phyloP scores from a whole-genome alignment of 2,797 vertebrate genomes.

The Oreortyx pictus region DNA sequence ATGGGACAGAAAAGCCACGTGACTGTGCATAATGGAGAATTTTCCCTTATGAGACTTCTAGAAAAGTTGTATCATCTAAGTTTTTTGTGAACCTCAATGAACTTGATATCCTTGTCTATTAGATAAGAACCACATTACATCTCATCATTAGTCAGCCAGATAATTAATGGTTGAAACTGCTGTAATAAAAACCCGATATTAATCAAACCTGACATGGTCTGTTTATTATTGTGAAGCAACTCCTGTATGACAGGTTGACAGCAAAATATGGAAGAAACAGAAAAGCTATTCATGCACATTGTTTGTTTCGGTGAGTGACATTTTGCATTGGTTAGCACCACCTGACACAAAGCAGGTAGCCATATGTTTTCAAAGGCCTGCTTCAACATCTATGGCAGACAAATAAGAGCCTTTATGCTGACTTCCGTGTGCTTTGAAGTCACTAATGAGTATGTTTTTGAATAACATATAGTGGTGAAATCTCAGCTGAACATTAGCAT shows the following conservation, averaged over 20 bases:
- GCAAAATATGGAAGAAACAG: conserved; percentile 43
- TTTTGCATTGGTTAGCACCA: not conserved
- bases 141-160: conserved; percentile 66
- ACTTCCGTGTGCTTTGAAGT: conserved; percentile 68
- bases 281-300: not conserved
- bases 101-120: conserved; percentile 60
- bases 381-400: conserved; percentile 16
- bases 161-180: conserved; percentile 72
- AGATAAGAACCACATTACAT: conserved; percentile 52
- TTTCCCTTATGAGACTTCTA: conserved; percentile 5
- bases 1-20: not conserved
- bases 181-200: conserved; percentile 65
- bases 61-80: not conserved
- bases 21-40: not conserved
- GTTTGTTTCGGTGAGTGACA: conserved; percentile 7
- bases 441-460: conserved; percentile 63
- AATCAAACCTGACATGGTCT: conserved; percentile 65
- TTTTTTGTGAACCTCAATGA: conserved; percentile 68
- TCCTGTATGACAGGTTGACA: conserved; percentile 34
- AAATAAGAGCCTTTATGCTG: conserved; percentile 61
- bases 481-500: conserved; percentile 38
- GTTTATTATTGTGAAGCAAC: conserved; percentile 56
- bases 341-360: conserved; percentile 53
- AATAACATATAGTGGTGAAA: conserved; percentile 51
- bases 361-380: conserved; percentile 1